A percentile compares a stretch with the other conserved stretches of the same genome.
Evolutionary conservation across 92 coral and sea anemone species (phyloP).

Genomic region (Umimayanthus kanabou): DNA sequence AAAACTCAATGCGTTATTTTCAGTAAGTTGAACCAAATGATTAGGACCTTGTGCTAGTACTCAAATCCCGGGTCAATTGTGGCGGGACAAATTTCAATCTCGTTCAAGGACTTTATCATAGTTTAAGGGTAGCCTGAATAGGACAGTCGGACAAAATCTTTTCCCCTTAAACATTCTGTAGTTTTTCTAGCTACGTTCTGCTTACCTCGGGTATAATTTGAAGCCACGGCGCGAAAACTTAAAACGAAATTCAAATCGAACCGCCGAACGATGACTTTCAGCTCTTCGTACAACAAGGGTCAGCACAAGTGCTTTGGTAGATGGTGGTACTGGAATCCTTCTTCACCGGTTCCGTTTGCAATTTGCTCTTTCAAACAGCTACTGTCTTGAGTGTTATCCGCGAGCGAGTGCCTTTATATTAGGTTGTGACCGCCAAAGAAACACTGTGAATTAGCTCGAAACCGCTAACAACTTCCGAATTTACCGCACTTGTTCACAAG

Average conservation of each 20-base stretch:
- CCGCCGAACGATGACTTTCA: background rate
- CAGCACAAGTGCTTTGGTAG: background rate
- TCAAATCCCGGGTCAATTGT: background rate
- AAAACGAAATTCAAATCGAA: slow-evolving; percentile 10
- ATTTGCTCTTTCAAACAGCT: slow-evolving; percentile 10
- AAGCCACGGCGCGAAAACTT: slow-evolving; percentile 20
- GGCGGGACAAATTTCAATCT: background rate
- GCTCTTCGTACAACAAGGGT: slow-evolving; percentile 19
- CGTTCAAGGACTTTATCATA: background rate
- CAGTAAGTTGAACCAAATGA: background rate
- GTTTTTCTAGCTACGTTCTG: background rate
- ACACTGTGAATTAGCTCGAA: background rate
- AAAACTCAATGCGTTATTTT: background rate
- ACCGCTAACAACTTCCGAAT: slow-evolving; percentile 42
- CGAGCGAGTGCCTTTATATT: slow-evolving; percentile 7
- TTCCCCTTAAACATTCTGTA: too few species aligned
- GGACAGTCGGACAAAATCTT: background rate
- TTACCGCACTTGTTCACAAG: slow-evolving; percentile 43
- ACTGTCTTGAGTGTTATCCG: background rate
- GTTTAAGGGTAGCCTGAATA: background rate
- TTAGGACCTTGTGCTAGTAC: background rate
- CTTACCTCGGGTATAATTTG: slow-evolving; percentile 16
- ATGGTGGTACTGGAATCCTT: background rate
- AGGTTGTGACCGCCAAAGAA: slow-evolving; percentile 5
- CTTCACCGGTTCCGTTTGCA: background rate